A percentile compares a stretch with the other conserved stretches of the same genome.
Evolutionary conservation across 2,113 vertebrate genomes (phyloP).

Genomic region (Hippocampus mohnikei): DNA sequence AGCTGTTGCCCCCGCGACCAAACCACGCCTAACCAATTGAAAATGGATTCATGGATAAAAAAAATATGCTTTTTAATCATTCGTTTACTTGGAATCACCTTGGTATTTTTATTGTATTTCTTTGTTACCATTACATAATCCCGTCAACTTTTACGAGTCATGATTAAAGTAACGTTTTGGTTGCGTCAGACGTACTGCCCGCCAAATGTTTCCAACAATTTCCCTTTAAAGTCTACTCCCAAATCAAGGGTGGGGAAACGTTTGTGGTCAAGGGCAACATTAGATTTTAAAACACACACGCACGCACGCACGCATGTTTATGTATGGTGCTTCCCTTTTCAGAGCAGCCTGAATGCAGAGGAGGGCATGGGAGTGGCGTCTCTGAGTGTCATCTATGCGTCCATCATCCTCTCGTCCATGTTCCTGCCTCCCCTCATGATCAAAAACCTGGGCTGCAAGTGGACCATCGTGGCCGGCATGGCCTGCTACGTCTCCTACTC

Average conservation of each 20-base stretch:
- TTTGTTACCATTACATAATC: neutral
- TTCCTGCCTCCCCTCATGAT: conserved; percentile 90
- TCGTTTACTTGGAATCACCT: neutral
- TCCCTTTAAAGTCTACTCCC: no score
- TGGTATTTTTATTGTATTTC: neutral
- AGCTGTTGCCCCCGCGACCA: no score
- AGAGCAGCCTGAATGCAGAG: conserved; percentile 91
- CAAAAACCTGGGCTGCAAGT: conserved; percentile 89
- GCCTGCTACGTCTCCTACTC: conserved; percentile 87
- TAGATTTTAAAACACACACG: no score
- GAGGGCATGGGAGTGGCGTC: conserved; percentile 85
- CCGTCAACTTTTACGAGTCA: neutral
- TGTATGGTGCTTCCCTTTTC: conserved; percentile 18
- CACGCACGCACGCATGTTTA: no score
- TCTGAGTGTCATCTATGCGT: conserved; percentile 84
- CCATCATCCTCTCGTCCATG: conserved; percentile 89
- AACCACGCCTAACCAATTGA: no score
- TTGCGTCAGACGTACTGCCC: neutral
- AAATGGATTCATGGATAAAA: no score
- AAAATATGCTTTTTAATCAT: no score
- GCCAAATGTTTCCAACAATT: no score
- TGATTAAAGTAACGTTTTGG: neutral
- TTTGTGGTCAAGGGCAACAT: no score
- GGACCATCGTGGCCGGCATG: conserved; percentile 88
- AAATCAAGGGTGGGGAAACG: no score